Percentiles rank a stretch among this genome's conserved stretches.
Conservation (phyloP, 2,797 vertebrate species). For the Gymnothorax reevesii region DNA sequence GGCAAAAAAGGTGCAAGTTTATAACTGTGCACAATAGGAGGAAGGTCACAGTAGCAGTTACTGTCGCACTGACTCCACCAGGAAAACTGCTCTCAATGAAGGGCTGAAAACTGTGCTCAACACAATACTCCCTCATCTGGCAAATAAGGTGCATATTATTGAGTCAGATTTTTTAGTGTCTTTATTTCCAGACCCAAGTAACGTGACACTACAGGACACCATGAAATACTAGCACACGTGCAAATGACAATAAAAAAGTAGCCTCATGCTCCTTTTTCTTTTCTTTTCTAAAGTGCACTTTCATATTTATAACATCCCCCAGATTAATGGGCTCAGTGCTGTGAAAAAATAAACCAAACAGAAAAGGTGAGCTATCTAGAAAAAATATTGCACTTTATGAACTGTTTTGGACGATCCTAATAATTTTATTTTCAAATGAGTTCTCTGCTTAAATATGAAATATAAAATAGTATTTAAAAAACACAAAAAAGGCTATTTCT, state of each 20-base stretch:
- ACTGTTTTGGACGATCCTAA: constrained; percentile 67
- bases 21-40: no score
- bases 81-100: constrained; percentile 22
- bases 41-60: neutral
- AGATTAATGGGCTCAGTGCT: constrained; percentile 70
- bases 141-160: constrained; percentile 37
- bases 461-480: constrained; percentile 45
- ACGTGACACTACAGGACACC: constrained; percentile 75
- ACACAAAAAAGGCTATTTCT: constrained; percentile 51
- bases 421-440: constrained; percentile 30
- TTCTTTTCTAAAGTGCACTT: constrained; percentile 66
- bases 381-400: constrained; percentile 78
- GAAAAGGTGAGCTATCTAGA: constrained; percentile 65
- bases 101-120: neutral
- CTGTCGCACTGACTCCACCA: neutral
- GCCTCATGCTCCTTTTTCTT: constrained; percentile 59
- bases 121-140: neutral
- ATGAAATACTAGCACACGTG: constrained; percentile 79
- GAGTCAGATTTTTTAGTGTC: constrained; percentile 58
- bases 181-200: constrained; percentile 92
- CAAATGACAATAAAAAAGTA: constrained; percentile 66
- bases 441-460: constrained; percentile 61
- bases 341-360: constrained; percentile 59
- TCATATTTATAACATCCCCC: constrained; percentile 56
- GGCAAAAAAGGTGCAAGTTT: no score